These are phyloP conservation scores for Phrynosoma blainvillii DNA, from an alignment of 2,113 vertebrate species.

Conservation along the genomic window DNA sequence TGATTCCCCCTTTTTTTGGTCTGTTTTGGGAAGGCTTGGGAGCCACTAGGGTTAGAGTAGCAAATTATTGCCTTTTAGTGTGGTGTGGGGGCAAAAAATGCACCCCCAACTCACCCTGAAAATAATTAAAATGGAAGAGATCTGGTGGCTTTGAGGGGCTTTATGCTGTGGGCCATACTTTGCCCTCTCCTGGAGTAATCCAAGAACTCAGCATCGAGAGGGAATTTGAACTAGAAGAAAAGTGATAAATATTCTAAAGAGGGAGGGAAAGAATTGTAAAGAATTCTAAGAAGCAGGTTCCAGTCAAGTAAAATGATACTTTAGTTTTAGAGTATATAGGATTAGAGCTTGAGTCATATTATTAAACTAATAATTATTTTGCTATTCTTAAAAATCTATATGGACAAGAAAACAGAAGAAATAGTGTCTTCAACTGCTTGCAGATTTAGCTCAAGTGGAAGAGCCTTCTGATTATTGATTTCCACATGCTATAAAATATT, in stretches of 20 bases:
- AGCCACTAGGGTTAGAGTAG: no score
- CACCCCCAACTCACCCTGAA: no score
- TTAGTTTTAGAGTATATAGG: background rate
- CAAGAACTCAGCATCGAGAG: background rate
- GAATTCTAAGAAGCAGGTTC: background rate
- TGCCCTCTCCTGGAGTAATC: no score
- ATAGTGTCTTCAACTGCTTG: constrained; percentile 25
- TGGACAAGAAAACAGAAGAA: constrained; percentile 9
- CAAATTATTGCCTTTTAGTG: no score
- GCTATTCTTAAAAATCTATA: background rate
- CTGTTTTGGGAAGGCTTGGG: no score
- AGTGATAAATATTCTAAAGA: background rate
- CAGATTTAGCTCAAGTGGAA: background rate
- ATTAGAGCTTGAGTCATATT: background rate
- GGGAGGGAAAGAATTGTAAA: background rate
- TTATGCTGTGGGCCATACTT: no score
- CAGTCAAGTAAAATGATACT: background rate
- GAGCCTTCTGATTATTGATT: constrained; percentile 21
- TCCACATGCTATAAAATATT: constrained; percentile 23
- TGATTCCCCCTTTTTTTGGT: no score
- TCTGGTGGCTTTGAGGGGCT: no score
- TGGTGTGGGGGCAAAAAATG: no score
- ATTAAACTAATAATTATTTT: constrained; percentile 9
- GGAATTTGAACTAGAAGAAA: background rate
- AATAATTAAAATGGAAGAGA: no score